A percentile compares a stretch with the other conserved stretches of the same genome.
Conservation (phyloP, 2,113 vertebrate genomes). For the Opisthocomus hoazin region DNA sequence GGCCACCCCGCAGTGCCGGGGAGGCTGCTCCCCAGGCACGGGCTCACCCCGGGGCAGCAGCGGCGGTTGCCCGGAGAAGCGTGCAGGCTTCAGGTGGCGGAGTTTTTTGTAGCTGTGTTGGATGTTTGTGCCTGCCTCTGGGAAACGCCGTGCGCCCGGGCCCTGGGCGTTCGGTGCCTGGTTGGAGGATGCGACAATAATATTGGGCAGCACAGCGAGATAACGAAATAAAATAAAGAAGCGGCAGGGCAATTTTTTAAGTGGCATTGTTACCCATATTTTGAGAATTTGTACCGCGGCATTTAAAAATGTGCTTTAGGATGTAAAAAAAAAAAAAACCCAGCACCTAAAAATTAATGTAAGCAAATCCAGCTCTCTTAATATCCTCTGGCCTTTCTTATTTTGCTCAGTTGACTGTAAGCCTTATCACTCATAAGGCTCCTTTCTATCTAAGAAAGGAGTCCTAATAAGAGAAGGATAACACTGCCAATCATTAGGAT, state of each 20-base stretch:
- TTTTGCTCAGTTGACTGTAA: background rate
- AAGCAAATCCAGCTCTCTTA: background rate
- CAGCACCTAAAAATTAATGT: background rate
- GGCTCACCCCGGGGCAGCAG: background rate
- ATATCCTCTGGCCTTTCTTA: background rate
- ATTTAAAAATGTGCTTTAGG: background rate
- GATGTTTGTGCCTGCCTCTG: background rate
- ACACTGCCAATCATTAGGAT: background rate
- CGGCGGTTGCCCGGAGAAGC: background rate
- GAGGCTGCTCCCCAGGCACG: background rate
- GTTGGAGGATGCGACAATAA: background rate
- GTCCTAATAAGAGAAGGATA: background rate
- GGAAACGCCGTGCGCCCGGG: rapidly evolving
- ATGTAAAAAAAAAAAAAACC: background rate
- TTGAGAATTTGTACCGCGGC: background rate
- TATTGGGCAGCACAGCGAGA: background rate
- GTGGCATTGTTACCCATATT: background rate
- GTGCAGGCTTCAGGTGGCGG: background rate
- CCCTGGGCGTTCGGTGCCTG: background rate
- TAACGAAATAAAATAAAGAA: background rate
- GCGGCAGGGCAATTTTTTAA: background rate
- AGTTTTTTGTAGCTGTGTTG: background rate
- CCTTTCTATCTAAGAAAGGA: background rate
- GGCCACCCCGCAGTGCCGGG: background rate
- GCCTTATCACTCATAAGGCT: background rate